A percentile compares a stretch with the other conserved stretches of the same genome.
phyloP scores from a whole-genome alignment of 64 coral and sea anemone genomes.

The Stichodactyla helianthus region DNA sequence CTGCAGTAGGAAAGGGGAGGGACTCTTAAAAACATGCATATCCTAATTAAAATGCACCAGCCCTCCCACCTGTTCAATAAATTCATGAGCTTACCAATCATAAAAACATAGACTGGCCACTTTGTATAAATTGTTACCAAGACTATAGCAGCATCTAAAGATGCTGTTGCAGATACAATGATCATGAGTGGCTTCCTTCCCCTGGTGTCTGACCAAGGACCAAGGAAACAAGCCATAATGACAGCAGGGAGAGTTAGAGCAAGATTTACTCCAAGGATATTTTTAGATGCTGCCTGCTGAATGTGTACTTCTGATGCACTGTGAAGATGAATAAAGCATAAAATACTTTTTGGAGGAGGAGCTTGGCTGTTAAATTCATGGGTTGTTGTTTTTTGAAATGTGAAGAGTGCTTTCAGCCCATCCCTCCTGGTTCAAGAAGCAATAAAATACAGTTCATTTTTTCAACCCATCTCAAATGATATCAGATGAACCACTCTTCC shows the following conservation, averaged over 20 bases:
- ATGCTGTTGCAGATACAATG: slow-evolving; percentile 43
- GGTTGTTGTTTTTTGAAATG: not conserved
- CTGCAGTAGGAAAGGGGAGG: no score
- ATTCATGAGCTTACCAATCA: slow-evolving; percentile 57
- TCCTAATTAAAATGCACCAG: no score
- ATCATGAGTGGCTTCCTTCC: slow-evolving; percentile 76
- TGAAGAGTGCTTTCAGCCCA: no score
- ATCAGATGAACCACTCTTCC: no score
- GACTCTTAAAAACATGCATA: no score
- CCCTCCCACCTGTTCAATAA: no score
- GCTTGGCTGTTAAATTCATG: not conserved
- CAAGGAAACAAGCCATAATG: slow-evolving; percentile 69
- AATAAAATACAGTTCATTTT: no score
- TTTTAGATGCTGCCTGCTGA: slow-evolving; percentile 54
- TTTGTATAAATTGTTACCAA: slow-evolving; percentile 65
- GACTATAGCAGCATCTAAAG: slow-evolving; percentile 47
- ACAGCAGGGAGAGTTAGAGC: slow-evolving; percentile 72
- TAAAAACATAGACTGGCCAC: slow-evolving; percentile 70
- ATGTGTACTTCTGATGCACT: slow-evolving; percentile 29
- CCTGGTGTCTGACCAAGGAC: slow-evolving; percentile 84
- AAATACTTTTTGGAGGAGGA: not conserved
- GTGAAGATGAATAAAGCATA: slow-evolving; percentile 1
- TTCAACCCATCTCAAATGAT: no score
- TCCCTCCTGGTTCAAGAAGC: no score
- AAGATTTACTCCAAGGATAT: slow-evolving; percentile 63